A percentile compares a stretch with the other conserved stretches of the same genome.
Conservation (phyloP, 2,797 vertebrate species). For the Arrhamphus sclerolepis region DNA sequence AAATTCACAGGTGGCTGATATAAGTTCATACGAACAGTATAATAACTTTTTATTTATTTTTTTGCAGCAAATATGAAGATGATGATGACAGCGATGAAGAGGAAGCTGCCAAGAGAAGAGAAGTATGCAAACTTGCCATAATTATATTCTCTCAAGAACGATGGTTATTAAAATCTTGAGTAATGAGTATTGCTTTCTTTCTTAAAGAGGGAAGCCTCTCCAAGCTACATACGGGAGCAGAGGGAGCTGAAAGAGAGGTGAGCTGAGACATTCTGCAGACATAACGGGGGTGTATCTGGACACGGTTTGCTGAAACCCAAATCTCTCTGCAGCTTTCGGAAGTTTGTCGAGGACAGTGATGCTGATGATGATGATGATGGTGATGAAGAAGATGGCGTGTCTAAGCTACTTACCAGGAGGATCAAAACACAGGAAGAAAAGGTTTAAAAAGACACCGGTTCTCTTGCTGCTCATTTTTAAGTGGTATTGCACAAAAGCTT, state of each 20-base stretch:
- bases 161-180: neutral
- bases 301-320: neutral
- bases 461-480: neutral
- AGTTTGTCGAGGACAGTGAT: slow-evolving; percentile 84
- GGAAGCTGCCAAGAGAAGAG: slow-evolving; percentile 65
- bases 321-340: slow-evolving; percentile 78
- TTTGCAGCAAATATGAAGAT: slow-evolving; percentile 73
- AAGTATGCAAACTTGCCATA: slow-evolving; percentile 49
- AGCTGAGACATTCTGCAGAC: neutral
- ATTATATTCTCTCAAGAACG: neutral
- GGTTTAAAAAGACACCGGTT: slow-evolving; percentile 64
- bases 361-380: slow-evolving; percentile 48
- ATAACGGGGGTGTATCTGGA: rapidly evolving
- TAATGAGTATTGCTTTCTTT: neutral
- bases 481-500: neutral
- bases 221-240: slow-evolving; percentile 89
- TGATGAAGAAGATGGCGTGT: slow-evolving; percentile 42
- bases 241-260: slow-evolving; percentile 85
- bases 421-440: slow-evolving; percentile 84
- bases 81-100: slow-evolving; percentile 79
- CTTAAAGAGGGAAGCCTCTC: slow-evolving; percentile 79
- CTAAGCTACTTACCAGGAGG: slow-evolving; percentile 79
- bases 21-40: too few relatives aligned
- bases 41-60: neutral
- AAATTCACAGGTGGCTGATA: too few relatives aligned